Conservation (phyloP, 1,140 invertebrate species). For the Hycleus cichorii region DNA sequence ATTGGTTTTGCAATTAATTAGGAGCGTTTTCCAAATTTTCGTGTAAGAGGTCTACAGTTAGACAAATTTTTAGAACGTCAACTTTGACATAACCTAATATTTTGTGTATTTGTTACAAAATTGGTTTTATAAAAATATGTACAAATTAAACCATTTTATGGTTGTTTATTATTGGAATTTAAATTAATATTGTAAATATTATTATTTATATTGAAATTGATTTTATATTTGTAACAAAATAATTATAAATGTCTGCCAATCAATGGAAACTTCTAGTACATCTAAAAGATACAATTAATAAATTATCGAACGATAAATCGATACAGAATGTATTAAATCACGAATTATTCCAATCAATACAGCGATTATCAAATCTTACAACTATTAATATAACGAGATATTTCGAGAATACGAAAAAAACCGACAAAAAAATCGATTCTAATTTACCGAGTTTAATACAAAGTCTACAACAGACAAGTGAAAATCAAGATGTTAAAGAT, state of each 20-base stretch:
- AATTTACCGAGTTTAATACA: not conserved
- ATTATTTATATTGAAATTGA: too few species aligned
- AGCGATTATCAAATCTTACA: not conserved
- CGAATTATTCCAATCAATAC: not conserved
- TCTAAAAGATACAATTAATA: not conserved
- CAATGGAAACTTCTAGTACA: constrained; percentile 4
- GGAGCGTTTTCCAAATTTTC: too few species aligned
- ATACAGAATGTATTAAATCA: not conserved
- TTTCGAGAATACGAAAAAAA: constrained; percentile 1
- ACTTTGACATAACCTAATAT: too few species aligned
- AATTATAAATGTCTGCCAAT: constrained; percentile 2
- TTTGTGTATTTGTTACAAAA: too few species aligned
- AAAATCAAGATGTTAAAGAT: constrained; percentile 6
- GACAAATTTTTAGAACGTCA: too few species aligned
- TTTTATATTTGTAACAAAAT: not conserved
- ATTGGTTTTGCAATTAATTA: too few species aligned
- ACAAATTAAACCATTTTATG: too few species aligned
- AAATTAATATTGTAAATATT: too few species aligned
- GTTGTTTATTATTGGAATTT: too few species aligned
- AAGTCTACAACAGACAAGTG: constrained; percentile 6
- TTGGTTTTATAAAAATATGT: too few species aligned
- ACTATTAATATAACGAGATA: not conserved
- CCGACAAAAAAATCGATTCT: constrained; percentile 2
- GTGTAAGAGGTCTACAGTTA: too few species aligned
- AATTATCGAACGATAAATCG: constrained; percentile 4